These are phyloP conservation scores for Euleptes europaea DNA, from an alignment of 2,113 vertebrate genomes.

Conservation along the genomic window DNA sequence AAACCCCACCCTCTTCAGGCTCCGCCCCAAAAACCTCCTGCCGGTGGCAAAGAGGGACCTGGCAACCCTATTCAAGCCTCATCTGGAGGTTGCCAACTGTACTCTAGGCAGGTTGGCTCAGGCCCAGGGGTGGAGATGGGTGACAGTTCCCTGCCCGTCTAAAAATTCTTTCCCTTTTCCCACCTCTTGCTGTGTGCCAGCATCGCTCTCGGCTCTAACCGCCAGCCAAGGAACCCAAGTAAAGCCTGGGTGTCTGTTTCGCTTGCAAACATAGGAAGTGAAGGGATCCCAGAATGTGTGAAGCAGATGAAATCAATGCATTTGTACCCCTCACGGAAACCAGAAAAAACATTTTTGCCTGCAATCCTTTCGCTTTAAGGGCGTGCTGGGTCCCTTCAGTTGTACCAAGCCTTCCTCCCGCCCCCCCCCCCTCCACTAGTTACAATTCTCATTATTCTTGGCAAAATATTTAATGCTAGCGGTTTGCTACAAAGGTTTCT, in stretches of 20 bases:
- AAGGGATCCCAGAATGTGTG: background rate
- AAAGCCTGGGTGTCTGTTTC: background rate
- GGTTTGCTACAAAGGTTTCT: background rate
- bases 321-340: background rate
- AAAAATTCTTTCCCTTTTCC: background rate
- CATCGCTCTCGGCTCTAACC: background rate
- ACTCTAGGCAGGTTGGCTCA: too few species aligned
- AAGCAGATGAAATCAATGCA: background rate
- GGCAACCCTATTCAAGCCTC: too few species aligned
- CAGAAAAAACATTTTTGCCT: background rate
- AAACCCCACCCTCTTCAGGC: too few species aligned
- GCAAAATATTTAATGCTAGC: background rate
- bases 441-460: slow-evolving; percentile 25
- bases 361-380: background rate
- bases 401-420: background rate
- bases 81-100: too few species aligned
- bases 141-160: background rate
- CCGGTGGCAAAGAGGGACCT: too few species aligned
- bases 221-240: background rate
- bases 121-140: background rate
- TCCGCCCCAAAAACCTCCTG: too few species aligned
- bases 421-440: background rate
- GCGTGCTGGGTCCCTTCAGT: background rate
- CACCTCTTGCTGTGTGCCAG: too few species aligned
- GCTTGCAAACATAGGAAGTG: too few species aligned